Percentiles rank a stretch among this genome's conserved stretches.
Conservation (phyloP, 2,113 vertebrate genomes). For the Sardina pilchardus region DNA sequence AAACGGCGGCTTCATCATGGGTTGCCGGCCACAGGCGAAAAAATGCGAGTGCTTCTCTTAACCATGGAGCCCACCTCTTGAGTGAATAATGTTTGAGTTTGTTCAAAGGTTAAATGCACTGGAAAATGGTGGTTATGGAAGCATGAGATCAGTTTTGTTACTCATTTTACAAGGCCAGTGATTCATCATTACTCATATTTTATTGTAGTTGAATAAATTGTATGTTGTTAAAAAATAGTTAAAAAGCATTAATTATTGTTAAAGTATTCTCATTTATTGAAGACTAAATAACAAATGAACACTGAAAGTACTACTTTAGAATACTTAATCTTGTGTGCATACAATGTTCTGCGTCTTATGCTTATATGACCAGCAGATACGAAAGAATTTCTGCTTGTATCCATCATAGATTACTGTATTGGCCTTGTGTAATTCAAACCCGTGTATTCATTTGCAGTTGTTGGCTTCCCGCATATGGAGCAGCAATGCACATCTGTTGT, state of each 20-base stretch:
- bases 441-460: slow-evolving; percentile 1
- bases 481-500: background rate
- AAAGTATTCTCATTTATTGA: background rate
- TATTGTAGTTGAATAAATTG: background rate
- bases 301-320: no score
- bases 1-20: background rate
- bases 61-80: slow-evolving; percentile 6
- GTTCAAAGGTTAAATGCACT: background rate
- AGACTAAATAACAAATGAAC: background rate
- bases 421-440: background rate
- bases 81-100: slow-evolving; percentile 9
- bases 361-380: background rate
- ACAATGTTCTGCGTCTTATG: background rate
- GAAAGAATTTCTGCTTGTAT: background rate
- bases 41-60: background rate
- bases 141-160: background rate
- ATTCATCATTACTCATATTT: background rate
- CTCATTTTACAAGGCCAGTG: background rate
- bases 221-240: background rate
- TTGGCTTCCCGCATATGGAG: background rate
- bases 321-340: background rate
- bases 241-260: background rate
- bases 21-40: background rate
- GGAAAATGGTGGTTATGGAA: background rate
- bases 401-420: background rate